Base-by-base conservation (phyloP, 2,113 vertebrate genomes). In the Esox niger region DNA sequence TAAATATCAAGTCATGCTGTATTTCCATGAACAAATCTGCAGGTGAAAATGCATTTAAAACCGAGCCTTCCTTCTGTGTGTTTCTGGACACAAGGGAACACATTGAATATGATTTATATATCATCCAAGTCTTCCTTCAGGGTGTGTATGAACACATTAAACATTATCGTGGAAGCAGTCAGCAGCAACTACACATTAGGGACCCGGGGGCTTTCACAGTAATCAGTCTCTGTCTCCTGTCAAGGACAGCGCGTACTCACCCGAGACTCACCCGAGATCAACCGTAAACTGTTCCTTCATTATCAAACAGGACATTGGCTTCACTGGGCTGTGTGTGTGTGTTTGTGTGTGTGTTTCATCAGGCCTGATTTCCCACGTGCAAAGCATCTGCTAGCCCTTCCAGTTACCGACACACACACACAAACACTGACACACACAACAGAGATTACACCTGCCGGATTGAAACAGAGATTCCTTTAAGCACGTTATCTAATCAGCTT, bases 401-500 rank as follows among this genome's bases (percentile, higher is more conserved):
- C 49, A 54, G 13, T 21, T 9, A 27, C 5, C 54, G 13, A 62
- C 47, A 52, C 57, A 62, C 25, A 52, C 27, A n/a, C n/a, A n/a
- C n/a, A n/a, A n/a, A n/a, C n/a, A n/a, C n/a, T n/a, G n/a, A n/a
- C n/a, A n/a, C n/a, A n/a, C 86, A 86, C 88, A 91, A 91, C 77
- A 47, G 38, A 70, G 71, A 71, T 81, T 79, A 88, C 82, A 78
- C 71, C 80, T 64, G 43, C n/a, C 4, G 66, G 82, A 87, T 84
- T 86, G 85, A 84, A 87, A 84, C 76, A n/a, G 70, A 81, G 81
- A 87, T 88, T 80, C 75, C 72, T 69, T 71, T 87, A 84, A 91
- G 86, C 80, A 80, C 32, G 79, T 86, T 84, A 87, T 75, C 81
- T 82, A 84, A 89, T 87, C 84, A 90, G 87, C 87, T 89, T 85